phyloP scores from a whole-genome alignment of 2,888 invertebrate genomes.

The Polyommatus icarus region DNA sequence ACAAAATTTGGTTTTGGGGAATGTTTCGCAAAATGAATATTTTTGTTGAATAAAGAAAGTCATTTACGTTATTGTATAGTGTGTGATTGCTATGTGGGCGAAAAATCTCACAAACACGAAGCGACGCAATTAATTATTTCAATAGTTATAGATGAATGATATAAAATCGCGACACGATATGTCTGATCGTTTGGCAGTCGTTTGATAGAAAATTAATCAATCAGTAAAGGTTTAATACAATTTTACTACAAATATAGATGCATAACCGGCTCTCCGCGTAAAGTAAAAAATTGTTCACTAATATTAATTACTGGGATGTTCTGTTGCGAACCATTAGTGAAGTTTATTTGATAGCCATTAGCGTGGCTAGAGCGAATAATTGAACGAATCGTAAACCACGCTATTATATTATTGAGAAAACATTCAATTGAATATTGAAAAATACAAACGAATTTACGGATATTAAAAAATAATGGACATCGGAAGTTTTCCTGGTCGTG shows the following conservation, averaged over 20 bases:
- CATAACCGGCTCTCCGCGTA: no score
- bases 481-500: conserved; percentile 6
- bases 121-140: no score
- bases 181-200: not conserved
- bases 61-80: not conserved
- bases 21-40: not conserved
- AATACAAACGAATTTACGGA: conserved; percentile 27
- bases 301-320: conserved; percentile 60
- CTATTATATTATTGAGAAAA: conserved; percentile 29
- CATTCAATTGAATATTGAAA: conserved; percentile 10
- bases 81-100: not conserved
- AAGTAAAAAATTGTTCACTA: not conserved
- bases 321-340: conserved; percentile 59
- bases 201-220: no score
- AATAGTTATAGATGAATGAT: not conserved
- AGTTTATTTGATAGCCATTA: conserved; percentile 75
- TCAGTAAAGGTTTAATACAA: no score
- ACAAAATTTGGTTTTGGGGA: not conserved
- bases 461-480: conserved; percentile 19
- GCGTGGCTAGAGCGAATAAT: conserved; percentile 49
- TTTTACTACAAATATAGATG: no score
- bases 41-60: not conserved
- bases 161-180: not conserved
- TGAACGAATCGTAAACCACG: conserved; percentile 23
- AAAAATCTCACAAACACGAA: not conserved